Evolutionary conservation across 2,888 invertebrate genomes (phyloP).

Genomic region (Proisotoma minuta): DNA sequence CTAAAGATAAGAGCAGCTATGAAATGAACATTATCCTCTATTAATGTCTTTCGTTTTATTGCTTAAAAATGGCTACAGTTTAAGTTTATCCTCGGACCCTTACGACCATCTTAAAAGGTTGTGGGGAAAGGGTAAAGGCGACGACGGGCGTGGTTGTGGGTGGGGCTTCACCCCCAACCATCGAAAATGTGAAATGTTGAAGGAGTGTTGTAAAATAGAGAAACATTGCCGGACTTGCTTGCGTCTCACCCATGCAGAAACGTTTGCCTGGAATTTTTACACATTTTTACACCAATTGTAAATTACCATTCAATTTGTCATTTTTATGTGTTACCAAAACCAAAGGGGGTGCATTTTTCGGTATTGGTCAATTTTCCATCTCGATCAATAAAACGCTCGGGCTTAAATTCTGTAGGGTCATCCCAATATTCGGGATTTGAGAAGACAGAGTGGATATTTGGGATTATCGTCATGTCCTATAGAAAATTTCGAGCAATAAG

Average conservation of each 20-base stretch:
- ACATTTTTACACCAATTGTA: not conserved
- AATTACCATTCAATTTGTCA: too few species aligned
- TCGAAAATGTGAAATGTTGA: conserved; percentile 16
- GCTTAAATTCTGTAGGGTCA: conserved; percentile 32
- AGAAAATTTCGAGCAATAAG: not conserved
- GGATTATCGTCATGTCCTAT: conserved; percentile 1
- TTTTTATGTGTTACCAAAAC: conserved; percentile 25
- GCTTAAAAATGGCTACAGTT: too few species aligned
- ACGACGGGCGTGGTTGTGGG: conserved; percentile 8
- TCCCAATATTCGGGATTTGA: conserved; percentile 32
- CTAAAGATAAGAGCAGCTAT: too few species aligned
- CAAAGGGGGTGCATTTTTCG: conserved; percentile 34
- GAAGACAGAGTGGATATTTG: conserved; percentile 7
- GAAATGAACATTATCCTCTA: too few species aligned
- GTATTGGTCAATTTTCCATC: conserved; percentile 33
- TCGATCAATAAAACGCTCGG: conserved; percentile 39
- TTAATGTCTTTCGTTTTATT: too few species aligned
- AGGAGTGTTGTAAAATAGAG: conserved; percentile 20
- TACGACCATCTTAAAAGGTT: conserved; percentile 17
- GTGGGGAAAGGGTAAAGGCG: conserved; percentile 16
- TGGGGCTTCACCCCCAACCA: conserved; percentile 10
- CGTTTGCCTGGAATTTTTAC: conserved; percentile 9
- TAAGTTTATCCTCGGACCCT: not conserved
- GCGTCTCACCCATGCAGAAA: conserved; percentile 15
- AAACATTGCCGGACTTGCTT: conserved; percentile 10